These are phyloP conservation scores for Nothocercus julius DNA, from an alignment of 2,113 vertebrate species.

Conservation along the genomic window DNA sequence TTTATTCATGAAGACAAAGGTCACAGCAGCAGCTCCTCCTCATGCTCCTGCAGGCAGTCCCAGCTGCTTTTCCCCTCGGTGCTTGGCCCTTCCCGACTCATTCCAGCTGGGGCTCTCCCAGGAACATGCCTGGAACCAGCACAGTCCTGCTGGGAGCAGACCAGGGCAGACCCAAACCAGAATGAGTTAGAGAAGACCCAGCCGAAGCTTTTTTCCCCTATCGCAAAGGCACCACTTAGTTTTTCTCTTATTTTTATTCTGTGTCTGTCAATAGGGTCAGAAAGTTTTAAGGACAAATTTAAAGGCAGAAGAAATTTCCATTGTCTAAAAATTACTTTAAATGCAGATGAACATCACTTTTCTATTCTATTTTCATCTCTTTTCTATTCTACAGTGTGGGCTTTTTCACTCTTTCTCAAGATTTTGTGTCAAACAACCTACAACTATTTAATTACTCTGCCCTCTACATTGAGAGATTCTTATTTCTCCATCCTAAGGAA, in stretches of 20 bases:
- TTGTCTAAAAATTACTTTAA: not conserved
- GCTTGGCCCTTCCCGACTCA: not conserved
- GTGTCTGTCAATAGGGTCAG: not conserved
- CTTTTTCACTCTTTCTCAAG: not conserved
- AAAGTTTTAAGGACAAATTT: not conserved
- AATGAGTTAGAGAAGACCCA: not conserved
- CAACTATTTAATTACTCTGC: not conserved
- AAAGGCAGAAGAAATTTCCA: not conserved
- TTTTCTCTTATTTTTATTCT: not conserved
- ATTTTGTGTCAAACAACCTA: fast-evolving
- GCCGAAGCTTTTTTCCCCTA: not conserved
- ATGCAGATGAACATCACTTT: not conserved
- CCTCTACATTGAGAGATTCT: not conserved
- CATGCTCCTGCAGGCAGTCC: fast-evolving
- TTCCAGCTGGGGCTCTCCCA: not conserved
- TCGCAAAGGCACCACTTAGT: not conserved
- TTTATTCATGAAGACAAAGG: not conserved
- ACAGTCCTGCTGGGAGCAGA: not conserved
- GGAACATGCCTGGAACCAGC: fast-evolving
- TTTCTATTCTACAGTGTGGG: fast-evolving
- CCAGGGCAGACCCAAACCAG: not conserved
- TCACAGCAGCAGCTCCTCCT: not conserved
- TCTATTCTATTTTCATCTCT: too few relatives aligned
- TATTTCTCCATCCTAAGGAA: not conserved
- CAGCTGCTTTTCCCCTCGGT: not conserved